Base-by-base conservation (phyloP, 2,888 invertebrate genomes). In the Scaptodrosophila latifasciaeformis region DNA sequence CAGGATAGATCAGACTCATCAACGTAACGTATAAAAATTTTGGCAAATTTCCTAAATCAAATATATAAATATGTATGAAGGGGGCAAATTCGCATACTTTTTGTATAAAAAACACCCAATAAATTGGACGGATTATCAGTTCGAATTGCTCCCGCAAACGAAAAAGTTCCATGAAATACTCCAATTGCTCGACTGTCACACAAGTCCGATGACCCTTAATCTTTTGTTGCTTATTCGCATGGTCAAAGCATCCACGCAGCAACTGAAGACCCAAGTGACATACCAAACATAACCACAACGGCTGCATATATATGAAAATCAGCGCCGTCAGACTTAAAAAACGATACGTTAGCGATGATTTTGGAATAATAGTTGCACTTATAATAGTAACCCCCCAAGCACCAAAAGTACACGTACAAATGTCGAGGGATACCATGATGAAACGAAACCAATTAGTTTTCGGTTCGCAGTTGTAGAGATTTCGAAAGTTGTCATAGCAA, bases 281-380 rank as follows among this genome's bases (percentile, higher is more conserved):
- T 1, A 45, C 1, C 0, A 57, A 0, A 2, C 15, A 15, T 2
- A 70, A 19, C 1, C 70, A 2, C 5, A 69, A 15, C 0, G 77
- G 58, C 12, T 76, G 77, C 19, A 76, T 4, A 5, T 42, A 1
- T 0, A 59, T 1, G 15, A 74, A 74, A 0, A 64, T 6, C 0
- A 29, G 0, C 1, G n/a, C 17, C 0, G 52, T 49, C 2, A 4
- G 15, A 0, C 1, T 12, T n/a, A 18, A 30, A 9, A 24, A 9
- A 6, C 9, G 0, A 1, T 2, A 15, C n/a, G n/a, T n/a, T n/a
- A n/a, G n/a, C n/a, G n/a, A n/a, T n/a, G n/a, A n/a, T n/a, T n/a
- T n/a, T n/a, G n/a, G n/a, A n/a, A n/a, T n/a, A n/a, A n/a, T n/a
- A n/a, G n/a, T n/a, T n/a, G n/a, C n/a, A n/a, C n/a, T n/a, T n/a